Conservation (phyloP, 2,113 vertebrate genomes). For the Gallinago undulata region DNA sequence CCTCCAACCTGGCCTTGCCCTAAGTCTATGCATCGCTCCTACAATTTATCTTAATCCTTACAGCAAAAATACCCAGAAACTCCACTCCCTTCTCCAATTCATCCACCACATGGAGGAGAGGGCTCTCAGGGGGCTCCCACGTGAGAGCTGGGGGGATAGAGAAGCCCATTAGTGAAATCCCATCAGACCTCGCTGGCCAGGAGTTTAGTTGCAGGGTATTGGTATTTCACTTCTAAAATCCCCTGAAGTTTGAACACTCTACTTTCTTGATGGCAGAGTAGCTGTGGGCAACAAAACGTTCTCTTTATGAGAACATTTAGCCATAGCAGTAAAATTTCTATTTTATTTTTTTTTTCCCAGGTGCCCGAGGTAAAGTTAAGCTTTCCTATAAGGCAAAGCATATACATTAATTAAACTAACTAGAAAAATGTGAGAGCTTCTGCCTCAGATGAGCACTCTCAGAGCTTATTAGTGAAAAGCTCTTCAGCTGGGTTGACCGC, state of each 20-base stretch:
- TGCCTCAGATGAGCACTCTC: neutral
- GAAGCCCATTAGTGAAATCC: neutral
- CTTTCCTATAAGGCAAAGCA: neutral
- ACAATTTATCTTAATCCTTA: neutral
- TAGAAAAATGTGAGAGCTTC: neutral
- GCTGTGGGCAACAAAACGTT: neutral
- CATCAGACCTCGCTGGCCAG: fast-evolving
- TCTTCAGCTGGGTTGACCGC: neutral
- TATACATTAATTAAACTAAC: slow-evolving; percentile 15
- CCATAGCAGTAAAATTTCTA: neutral
- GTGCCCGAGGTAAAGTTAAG: neutral
- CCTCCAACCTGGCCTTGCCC: neutral
- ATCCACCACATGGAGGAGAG: fast-evolving
- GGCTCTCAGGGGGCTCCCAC: neutral
- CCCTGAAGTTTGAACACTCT: neutral
- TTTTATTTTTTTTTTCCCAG: neutral
- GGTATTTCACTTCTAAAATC: neutral
- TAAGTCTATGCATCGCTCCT: neutral
- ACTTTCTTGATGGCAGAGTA: neutral
- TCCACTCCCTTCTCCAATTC: neutral
- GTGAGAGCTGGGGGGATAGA: fast-evolving
- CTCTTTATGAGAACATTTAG: neutral
- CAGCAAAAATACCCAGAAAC: neutral
- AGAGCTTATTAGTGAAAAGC: neutral
- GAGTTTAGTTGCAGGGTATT: neutral